Evolutionary conservation across 2,888 invertebrate genomes (phyloP).

Genomic region (Diadegma fenestrale): DNA sequence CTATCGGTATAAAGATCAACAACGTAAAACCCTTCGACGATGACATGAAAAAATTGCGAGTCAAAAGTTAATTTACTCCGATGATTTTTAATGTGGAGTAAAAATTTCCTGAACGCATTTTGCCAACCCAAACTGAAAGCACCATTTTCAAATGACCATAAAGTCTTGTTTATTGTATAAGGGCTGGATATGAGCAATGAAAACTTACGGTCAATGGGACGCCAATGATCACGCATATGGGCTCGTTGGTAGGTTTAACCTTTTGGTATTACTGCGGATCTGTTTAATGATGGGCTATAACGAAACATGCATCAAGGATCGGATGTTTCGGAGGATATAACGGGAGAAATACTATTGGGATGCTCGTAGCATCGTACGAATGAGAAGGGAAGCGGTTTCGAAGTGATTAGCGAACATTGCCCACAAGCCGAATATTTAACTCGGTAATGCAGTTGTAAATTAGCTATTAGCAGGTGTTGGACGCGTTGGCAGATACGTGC

Average conservation of each 20-base stretch:
- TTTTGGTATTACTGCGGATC: constrained; percentile 21
- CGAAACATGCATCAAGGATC: constrained; percentile 36
- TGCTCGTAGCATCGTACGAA: constrained; percentile 30
- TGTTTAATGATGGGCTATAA: constrained; percentile 37
- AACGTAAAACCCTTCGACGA: neutral
- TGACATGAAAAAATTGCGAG: neutral
- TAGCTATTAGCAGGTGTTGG: constrained; percentile 80
- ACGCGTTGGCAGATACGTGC: constrained; percentile 75
- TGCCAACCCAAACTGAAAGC: neutral
- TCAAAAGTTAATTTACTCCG: neutral
- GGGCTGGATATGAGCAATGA: constrained; percentile 1
- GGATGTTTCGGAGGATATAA: constrained; percentile 28
- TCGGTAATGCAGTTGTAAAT: constrained; percentile 80
- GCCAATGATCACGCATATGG: constrained; percentile 8
- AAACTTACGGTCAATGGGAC: constrained; percentile 28
- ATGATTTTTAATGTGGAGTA: neutral
- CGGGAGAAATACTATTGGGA: neutral
- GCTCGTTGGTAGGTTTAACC: constrained; percentile 16
- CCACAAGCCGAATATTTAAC: constrained; percentile 77
- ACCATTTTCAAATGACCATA: neutral
- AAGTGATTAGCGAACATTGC: constrained; percentile 73
- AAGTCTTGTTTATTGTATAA: neutral
- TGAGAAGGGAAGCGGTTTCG: constrained; percentile 69
- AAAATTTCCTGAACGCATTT: neutral
- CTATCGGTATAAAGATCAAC: neutral